Percentiles rank a stretch among this genome's conserved stretches.
phyloP scores from a whole-genome alignment of 2,113 vertebrate genomes.

The Lota lota region DNA sequence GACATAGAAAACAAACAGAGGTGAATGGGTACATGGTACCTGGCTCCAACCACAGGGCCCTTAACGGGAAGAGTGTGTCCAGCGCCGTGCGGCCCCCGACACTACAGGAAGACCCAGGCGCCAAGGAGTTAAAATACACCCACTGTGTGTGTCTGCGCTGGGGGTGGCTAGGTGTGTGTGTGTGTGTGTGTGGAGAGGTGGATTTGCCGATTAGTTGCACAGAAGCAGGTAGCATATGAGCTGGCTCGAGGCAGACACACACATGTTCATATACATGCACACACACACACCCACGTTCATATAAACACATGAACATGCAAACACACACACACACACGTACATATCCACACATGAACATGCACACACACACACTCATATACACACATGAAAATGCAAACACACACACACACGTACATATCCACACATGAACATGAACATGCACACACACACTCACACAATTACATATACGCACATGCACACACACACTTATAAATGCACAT shows the following conservation, averaged over 20 bases:
- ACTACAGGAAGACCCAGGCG: conserved; percentile 68
- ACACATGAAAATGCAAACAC: too few relatives aligned
- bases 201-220: too few relatives aligned
- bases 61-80: conserved; percentile 70
- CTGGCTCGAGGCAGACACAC: neutral
- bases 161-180: neutral
- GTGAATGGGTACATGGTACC: conserved; percentile 74
- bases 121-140: conserved; percentile 71
- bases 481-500: neutral
- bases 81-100: conserved; percentile 40
- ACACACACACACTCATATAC: too few relatives aligned
- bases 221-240: too few relatives aligned
- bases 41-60: conserved; percentile 62
- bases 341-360: too few relatives aligned
- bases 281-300: too few relatives aligned
- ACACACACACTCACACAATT: too few relatives aligned
- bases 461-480: too few relatives aligned
- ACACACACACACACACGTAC: too few relatives aligned
- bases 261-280: neutral
- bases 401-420: too few relatives aligned
- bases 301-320: too few relatives aligned
- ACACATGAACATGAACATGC: too few relatives aligned
- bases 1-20: conserved; percentile 76
- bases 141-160: conserved; percentile 42
- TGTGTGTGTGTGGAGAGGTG: neutral